A percentile compares a stretch with the other conserved stretches of the same genome.
Evolutionary conservation across 2,113 vertebrate species (phyloP).

Genomic region (Silurus asotus): DNA sequence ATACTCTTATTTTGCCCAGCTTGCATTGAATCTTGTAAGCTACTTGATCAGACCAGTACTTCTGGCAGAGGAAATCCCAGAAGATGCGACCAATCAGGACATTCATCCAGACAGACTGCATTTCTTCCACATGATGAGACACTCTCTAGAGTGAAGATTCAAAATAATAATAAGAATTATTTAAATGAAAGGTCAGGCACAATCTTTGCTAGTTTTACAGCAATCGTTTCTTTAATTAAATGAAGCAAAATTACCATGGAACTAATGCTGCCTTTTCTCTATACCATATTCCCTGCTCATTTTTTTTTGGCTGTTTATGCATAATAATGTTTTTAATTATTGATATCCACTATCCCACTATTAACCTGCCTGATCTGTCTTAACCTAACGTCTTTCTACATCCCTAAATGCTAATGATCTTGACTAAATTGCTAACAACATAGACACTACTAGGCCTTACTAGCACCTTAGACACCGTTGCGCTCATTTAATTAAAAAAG

Average conservation of each 20-base stretch:
- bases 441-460: no score
- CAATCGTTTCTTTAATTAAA: not conserved
- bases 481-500: no score
- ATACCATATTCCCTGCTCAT: not conserved
- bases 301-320: not conserved
- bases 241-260: not conserved
- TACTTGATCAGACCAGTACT: conserved; percentile 78
- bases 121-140: conserved; percentile 56
- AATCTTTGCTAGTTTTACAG: not conserved
- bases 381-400: no score
- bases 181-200: not conserved
- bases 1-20: conserved; percentile 85
- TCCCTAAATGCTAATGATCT: no score
- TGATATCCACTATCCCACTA: not conserved
- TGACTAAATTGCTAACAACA: no score
- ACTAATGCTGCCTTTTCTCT: not conserved
- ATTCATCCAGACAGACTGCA: conserved; percentile 75
- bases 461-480: no score
- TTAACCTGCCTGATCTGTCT: no score
- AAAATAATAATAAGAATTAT: not conserved
- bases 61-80: conserved; percentile 86
- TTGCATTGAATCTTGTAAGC: conserved; percentile 88
- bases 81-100: conserved; percentile 82
- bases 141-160: conserved; percentile 60
- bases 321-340: not conserved